Evolutionary conservation across 64 coral and sea anemone genomes (phyloP).

Genomic region (Porites australiensis): DNA sequence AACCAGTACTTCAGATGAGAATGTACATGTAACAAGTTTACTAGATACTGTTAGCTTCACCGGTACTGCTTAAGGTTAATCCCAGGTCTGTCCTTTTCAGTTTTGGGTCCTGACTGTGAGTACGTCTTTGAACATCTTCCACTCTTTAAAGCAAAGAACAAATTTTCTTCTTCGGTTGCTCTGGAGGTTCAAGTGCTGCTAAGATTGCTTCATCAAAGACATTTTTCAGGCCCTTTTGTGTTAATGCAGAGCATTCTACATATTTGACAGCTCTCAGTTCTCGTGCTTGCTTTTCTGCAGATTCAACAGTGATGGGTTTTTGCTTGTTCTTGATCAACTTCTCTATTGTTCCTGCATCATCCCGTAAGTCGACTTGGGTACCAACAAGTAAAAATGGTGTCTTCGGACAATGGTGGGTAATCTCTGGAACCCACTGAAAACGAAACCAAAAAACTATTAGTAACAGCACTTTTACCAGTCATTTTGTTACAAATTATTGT

Average conservation of each 20-base stretch:
- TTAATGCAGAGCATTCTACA: slow-evolving; percentile 87
- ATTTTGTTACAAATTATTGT: no score
- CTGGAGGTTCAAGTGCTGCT: slow-evolving; percentile 84
- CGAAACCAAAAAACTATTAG: neutral
- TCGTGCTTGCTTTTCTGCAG: slow-evolving; percentile 72
- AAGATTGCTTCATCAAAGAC: slow-evolving; percentile 92
- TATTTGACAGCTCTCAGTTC: slow-evolving; percentile 89
- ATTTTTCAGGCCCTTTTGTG: slow-evolving; percentile 93
- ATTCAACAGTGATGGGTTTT: slow-evolving; percentile 84
- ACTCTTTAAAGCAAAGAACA: slow-evolving; percentile 60
- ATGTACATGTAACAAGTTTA: no score
- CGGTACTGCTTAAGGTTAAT: no score
- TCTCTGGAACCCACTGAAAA: slow-evolving; percentile 85
- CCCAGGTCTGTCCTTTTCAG: no score
- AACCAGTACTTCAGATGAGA: no score
- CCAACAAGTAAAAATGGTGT: slow-evolving; percentile 94
- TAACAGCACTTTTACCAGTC: no score
- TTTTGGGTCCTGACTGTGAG: no score
- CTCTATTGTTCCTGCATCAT: slow-evolving; percentile 90
- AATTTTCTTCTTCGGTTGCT: slow-evolving; percentile 93
- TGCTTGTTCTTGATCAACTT: slow-evolving; percentile 94
- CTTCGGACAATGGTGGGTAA: slow-evolving; percentile 93
- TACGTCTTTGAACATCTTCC: neutral
- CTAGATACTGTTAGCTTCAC: no score
- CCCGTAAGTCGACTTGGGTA: slow-evolving; percentile 90